Conservation (phyloP, 2,888 invertebrate genomes). For the Salticus scenicus region DNA sequence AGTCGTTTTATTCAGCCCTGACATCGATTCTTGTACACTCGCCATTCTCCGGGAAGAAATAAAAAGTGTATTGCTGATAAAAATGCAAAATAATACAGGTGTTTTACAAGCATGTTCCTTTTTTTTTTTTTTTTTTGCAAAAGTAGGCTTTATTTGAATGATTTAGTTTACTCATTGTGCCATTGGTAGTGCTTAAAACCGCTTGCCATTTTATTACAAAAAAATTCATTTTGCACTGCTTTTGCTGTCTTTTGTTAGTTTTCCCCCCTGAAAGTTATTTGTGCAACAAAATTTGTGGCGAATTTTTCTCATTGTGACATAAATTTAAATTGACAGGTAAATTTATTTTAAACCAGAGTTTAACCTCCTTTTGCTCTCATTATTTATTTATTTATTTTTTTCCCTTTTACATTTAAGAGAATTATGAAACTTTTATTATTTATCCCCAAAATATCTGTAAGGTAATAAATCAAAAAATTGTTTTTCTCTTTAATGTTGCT, state of each 20-base stretch:
- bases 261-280: constrained; percentile 26
- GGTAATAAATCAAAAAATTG: background rate
- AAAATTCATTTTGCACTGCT: background rate
- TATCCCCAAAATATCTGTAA: background rate
- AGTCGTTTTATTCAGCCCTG: constrained; percentile 41
- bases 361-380: too few relatives aligned
- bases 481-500: background rate
- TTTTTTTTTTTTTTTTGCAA: constrained; percentile 6
- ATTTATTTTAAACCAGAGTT: background rate
- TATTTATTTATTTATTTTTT: too few relatives aligned
- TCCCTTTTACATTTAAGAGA: background rate
- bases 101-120: constrained; percentile 53
- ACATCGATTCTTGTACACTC: constrained; percentile 13
- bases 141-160: background rate
- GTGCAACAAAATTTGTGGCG: constrained; percentile 34
- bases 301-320: background rate
- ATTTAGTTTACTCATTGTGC: constrained; percentile 27
- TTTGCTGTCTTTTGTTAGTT: background rate
- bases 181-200: constrained; percentile 34
- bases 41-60: background rate
- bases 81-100: constrained; percentile 48
- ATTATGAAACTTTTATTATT: background rate
- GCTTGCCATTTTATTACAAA: constrained; percentile 39
- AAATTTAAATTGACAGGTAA: background rate
- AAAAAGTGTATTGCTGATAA: constrained; percentile 25